Evolutionary conservation across 2,888 invertebrate genomes (phyloP).

Genomic region (Hedychridium roseum): DNA sequence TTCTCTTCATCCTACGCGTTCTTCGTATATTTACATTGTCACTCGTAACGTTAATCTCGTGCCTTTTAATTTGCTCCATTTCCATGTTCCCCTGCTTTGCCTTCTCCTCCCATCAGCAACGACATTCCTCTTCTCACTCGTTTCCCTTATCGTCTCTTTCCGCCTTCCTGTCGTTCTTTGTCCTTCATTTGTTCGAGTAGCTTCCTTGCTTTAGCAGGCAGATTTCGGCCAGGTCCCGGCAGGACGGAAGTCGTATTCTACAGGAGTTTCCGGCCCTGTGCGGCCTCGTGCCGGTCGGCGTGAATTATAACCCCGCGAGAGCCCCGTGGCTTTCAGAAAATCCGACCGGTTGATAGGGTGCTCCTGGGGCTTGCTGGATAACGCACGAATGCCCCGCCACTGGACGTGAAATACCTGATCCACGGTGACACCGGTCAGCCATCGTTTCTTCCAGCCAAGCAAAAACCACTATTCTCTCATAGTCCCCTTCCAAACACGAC

Average conservation of each 20-base stretch:
- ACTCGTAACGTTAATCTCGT: no score
- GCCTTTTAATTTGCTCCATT: no score
- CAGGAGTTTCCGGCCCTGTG: slow-evolving; percentile 36
- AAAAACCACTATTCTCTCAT: no score
- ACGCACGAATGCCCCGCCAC: no score
- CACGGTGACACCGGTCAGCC: slow-evolving; percentile 21
- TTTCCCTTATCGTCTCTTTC: background rate
- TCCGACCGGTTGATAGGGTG: slow-evolving; percentile 9
- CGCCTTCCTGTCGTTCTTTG: background rate
- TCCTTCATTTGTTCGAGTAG: slow-evolving; percentile 9
- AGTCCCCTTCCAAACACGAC: no score
- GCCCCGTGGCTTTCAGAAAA: slow-evolving; percentile 39
- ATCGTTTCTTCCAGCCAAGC: background rate
- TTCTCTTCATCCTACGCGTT: slow-evolving; percentile 1
- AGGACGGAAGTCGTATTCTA: slow-evolving; percentile 35
- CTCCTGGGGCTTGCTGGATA: no score
- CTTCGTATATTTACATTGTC: no score
- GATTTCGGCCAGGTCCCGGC: slow-evolving; percentile 14
- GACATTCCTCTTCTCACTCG: slow-evolving; percentile 13
- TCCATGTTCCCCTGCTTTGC: no score
- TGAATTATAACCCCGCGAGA: slow-evolving; percentile 41
- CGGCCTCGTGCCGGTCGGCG: slow-evolving; percentile 29
- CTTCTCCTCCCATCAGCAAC: no score
- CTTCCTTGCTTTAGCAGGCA: no score
- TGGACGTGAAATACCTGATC: slow-evolving; percentile 28